phyloP scores from a whole-genome alignment of 2,888 invertebrate species.

The Cephalotes varians region DNA sequence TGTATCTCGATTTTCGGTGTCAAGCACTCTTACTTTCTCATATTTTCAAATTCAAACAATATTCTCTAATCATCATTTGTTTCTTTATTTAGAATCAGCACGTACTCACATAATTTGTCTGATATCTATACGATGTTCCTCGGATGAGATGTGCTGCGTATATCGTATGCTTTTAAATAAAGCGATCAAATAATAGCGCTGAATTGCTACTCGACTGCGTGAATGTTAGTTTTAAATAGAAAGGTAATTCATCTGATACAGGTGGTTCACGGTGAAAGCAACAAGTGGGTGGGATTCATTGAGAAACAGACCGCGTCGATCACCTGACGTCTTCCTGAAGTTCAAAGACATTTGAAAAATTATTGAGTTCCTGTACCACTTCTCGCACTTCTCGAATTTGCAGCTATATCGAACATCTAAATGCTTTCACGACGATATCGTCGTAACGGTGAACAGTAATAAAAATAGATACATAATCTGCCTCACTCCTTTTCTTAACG shows the following conservation, averaged over 20 bases:
- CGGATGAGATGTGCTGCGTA: too few species aligned
- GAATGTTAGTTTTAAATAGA: slow-evolving; percentile 46
- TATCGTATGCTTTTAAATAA: too few species aligned
- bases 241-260: slow-evolving; percentile 28
- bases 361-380: neutral
- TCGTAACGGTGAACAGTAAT: slow-evolving; percentile 9
- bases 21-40: neutral
- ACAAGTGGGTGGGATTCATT: slow-evolving; percentile 53
- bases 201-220: neutral
- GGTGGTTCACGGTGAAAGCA: slow-evolving; percentile 64
- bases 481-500: neutral
- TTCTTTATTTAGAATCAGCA: neutral
- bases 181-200: neutral
- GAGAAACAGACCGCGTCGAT: slow-evolving; percentile 58
- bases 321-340: neutral
- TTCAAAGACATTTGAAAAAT: slow-evolving; percentile 29
- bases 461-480: neutral
- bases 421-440: neutral
- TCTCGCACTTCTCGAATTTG: neutral
- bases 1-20: neutral
- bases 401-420: neutral
- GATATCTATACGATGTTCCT: too few species aligned
- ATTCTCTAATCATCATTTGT: neutral
- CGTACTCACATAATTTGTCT: too few species aligned
- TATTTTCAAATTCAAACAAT: too few species aligned